Base-by-base conservation (phyloP, 2,797 vertebrate species). In the Antrozous pallidus region DNA sequence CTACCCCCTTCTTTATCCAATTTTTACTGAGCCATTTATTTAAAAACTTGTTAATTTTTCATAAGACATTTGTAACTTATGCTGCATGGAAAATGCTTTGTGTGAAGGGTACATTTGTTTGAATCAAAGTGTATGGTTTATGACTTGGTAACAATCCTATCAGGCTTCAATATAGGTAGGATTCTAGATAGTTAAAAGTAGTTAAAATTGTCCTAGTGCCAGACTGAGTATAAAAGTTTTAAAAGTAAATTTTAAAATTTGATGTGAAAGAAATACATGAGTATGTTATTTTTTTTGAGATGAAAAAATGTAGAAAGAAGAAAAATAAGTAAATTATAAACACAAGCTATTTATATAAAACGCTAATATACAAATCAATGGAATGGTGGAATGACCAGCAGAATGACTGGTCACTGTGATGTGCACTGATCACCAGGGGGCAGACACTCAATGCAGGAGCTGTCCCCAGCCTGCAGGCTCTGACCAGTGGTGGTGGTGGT, bases 31-130 rank as follows among this genome's bases (percentile, higher is more conserved):
- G n/a, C 4, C 83, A 45, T 81, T 95, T 95, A 67, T 31, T 90
- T 94, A 77, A 87, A 84, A 94, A 79, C 6, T 45, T 85, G 38
- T 90, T 89, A 92, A 67, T 81, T 71, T 91, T 93, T 79, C 49
- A 81, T 87, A 93, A 85, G 45, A 91, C 7, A 54, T 91, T 89
- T 73, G 42, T 77, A 82, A 40, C 38, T 71, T 81, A 71, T 47
- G 20, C 26, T 71, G 18, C 26, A 77, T 33, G 28, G 54, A 93
- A 88, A 22, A 38, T 94, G 28, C 36, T 94, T 89, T 92, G 45
- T 80, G 56, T 79, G 26, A 88, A 94, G 26, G 24, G 13, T 56
- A 14, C 2, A 10, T 94, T 92, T 95, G 16, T 83, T 94, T 84
- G 54, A 94, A 87, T 80, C 22, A 89, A 87, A 70, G 36, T 93